Evolutionary conservation across 2,888 invertebrate genomes (phyloP).

Genomic region (Epirrhoe alternata): DNA sequence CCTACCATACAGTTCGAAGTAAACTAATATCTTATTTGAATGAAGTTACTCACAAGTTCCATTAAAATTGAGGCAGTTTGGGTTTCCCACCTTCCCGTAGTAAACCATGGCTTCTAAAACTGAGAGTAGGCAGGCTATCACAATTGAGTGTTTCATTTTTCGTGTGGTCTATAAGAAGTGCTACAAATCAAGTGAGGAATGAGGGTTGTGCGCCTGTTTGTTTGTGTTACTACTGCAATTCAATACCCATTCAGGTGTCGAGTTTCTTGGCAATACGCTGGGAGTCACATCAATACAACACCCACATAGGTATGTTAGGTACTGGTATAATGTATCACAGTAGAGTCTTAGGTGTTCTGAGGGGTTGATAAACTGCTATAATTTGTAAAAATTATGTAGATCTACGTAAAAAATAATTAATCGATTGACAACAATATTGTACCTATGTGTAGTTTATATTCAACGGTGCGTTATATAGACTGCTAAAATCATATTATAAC

Average conservation of each 20-base stretch:
- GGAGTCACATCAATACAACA: neutral
- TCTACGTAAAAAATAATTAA: neutral
- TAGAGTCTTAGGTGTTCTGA: neutral
- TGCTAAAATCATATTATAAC: too few species aligned
- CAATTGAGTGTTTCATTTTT: constrained; percentile 43
- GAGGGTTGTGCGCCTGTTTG: constrained; percentile 6
- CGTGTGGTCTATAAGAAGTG: constrained; percentile 22
- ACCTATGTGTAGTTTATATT: too few species aligned
- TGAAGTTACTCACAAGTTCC: constrained; percentile 69
- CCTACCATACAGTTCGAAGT: neutral
- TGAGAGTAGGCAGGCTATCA: constrained; percentile 50
- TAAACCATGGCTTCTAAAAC: constrained; percentile 53
- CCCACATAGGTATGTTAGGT: neutral
- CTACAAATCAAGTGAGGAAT: constrained; percentile 17
- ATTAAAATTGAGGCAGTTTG: constrained; percentile 66
- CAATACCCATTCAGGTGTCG: constrained; percentile 27
- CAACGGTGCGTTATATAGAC: too few species aligned
- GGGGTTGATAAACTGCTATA: neutral
- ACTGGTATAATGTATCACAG: neutral
- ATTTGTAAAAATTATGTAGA: too few species aligned
- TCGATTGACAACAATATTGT: neutral
- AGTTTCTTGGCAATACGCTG: constrained; percentile 12
- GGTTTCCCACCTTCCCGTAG: constrained; percentile 61
- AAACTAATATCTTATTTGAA: neutral
- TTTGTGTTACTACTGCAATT: constrained; percentile 13